Percentiles rank a stretch among this genome's conserved stretches.
Evolutionary conservation across 1,140 invertebrate genomes (phyloP).

Genomic region (Eurosta solidaginis): DNA sequence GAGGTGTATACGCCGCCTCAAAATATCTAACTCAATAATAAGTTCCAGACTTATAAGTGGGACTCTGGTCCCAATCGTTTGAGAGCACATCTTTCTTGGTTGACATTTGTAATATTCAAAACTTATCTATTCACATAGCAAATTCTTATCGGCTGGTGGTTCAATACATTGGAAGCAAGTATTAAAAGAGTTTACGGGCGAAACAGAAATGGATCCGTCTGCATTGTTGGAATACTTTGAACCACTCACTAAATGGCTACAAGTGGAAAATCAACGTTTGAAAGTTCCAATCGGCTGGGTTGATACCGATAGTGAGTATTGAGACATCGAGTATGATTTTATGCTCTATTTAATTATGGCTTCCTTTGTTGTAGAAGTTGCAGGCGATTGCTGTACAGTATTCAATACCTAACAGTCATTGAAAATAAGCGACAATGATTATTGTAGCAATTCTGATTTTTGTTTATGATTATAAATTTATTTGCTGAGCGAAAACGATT

Average conservation of each 20-base stretch:
- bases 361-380: conserved; percentile 8
- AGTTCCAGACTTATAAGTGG: no score
- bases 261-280: conserved; percentile 52
- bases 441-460: not conserved
- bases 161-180: conserved; percentile 67
- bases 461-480: not conserved
- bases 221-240: conserved; percentile 59
- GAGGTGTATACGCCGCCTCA: no score
- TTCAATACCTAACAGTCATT: conserved; percentile 20
- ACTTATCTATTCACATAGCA: conserved; percentile 34
- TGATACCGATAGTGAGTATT: conserved; percentile 48
- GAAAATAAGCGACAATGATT: not conserved
- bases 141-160: conserved; percentile 58
- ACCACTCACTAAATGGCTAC: conserved; percentile 56
- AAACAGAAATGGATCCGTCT: conserved; percentile 60
- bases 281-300: conserved; percentile 51
- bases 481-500: not conserved
- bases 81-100: no score
- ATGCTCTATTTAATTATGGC: not conserved
- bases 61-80: no score
- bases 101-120: not conserved
- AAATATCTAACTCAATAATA: no score
- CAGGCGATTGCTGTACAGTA: not conserved
- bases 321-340: not conserved
- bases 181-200: conserved; percentile 64